phyloP scores from a whole-genome alignment of 2,888 invertebrate species.

The Caenorhabditis wallacei region DNA sequence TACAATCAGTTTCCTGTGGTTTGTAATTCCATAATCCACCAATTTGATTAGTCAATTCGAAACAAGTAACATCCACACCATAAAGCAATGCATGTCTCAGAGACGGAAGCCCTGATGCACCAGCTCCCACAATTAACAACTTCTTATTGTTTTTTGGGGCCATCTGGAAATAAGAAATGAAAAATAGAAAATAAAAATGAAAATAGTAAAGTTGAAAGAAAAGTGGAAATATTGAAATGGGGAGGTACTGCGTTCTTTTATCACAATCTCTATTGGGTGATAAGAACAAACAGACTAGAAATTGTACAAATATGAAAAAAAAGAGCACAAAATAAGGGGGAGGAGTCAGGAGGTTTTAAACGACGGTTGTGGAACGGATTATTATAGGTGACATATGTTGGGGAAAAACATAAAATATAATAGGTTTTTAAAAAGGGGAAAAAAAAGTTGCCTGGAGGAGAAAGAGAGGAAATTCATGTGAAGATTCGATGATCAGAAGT shows the following conservation, averaged over 20 bases:
- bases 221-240: neutral
- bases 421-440: conserved; percentile 17
- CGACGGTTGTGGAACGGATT: conserved; percentile 3
- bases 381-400: conserved; percentile 20
- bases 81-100: conserved; percentile 76
- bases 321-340: neutral
- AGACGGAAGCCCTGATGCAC: conserved; percentile 68
- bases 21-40: conserved; percentile 83
- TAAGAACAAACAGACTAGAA: conserved; percentile 63
- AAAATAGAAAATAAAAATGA: conserved; percentile 1
- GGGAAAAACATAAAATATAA: conserved; percentile 5
- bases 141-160: conserved; percentile 29
- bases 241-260: conserved; percentile 56
- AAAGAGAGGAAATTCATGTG: too few relatives aligned
- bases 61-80: conserved; percentile 82
- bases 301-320: conserved; percentile 41
- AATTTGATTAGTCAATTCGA: conserved; percentile 81
- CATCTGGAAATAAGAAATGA: neutral
- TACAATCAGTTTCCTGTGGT: conserved; percentile 69
- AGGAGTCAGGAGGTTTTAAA: neutral
- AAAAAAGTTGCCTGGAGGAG: neutral
- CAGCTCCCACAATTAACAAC: conserved; percentile 65
- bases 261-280: conserved; percentile 39
- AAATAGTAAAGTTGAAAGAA: conserved; percentile 4
- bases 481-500: neutral